Evolutionary conservation across 2,888 invertebrate genomes (phyloP), one percentile per base, ranked within the genome.

Genomic region (Marronus borbonicus): DNA sequence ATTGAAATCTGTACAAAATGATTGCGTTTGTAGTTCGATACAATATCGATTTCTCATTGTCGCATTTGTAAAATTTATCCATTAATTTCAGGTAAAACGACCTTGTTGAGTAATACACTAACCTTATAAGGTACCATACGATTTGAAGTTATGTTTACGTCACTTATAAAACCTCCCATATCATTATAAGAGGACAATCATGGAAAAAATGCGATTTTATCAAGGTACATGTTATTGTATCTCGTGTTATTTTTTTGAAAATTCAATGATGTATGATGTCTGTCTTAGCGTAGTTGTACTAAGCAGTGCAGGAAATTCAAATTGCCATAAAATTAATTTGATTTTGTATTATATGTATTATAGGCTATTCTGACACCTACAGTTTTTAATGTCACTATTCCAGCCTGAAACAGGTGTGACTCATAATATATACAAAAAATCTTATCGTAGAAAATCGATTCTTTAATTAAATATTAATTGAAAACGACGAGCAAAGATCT

Each of bases 71-170:
- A 70, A 77, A 52, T 62, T 65, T 70, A 50, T 17, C 20, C 17
- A 20, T 68, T 28, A 78, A 76, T 68, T 69, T 80, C 82, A 82
- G 82, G 83, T 84, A 81, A 80, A 79, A 62, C 82, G 85, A 83
- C 86, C 85, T 86, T 86, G 85, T 80, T 80, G 76, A 81, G 80
- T 82, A 82, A 78, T 79, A 81, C 81, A 82, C 84, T 81, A 81
- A 78, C 86, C 85, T 83, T 86, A 86, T 86, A 85, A 84, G 86
- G 86, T 83, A 83, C 84, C 84, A 84, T 31, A 82, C 84, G 81
- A 82, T 81, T 82, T 81, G 80, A 82, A 80, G 78, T 79, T 78
- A 80, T 79, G 84, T 84, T 86, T 85, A 81, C 85, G 85, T 85
- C 85, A 85, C 81, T 81, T 50, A 50, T 49, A 80, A 82, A 83